These are phyloP conservation scores for Neopelma chrysocephalum DNA, from an alignment of 2,797 vertebrate species.

Conservation along the genomic window DNA sequence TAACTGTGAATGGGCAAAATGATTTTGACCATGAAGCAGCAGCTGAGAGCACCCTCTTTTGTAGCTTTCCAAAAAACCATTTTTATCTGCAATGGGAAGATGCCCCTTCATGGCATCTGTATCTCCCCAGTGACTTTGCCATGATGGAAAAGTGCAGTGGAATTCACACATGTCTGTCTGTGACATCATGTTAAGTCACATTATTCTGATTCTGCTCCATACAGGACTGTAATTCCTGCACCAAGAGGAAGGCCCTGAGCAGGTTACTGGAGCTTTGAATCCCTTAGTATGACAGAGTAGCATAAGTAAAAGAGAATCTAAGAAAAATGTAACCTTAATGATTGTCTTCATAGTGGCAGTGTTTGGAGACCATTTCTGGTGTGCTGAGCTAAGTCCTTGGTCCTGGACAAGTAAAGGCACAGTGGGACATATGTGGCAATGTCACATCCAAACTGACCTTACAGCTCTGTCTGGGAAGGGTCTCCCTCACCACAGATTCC, in stretches of 20 bases:
- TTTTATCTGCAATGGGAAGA: not conserved
- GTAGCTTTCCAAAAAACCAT: not conserved
- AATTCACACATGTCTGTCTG: accelerated
- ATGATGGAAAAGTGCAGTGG: not conserved
- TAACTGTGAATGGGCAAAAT: not conserved
- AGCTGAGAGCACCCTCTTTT: not conserved
- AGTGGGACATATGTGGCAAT: not conserved
- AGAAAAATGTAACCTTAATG: not conserved
- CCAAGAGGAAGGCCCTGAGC: not conserved
- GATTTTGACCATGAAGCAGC: not conserved
- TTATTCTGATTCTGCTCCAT: not conserved
- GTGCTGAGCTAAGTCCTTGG: not conserved
- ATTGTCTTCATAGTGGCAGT: not conserved
- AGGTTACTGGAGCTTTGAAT: not conserved
- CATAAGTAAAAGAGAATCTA: not conserved
- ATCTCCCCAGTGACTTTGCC: not conserved
- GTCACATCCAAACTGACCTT: not conserved
- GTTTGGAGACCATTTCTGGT: not conserved
- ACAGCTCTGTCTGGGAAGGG: not conserved
- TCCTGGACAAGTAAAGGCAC: not conserved
- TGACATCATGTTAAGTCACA: not conserved
- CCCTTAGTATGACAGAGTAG: not conserved
- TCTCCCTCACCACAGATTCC: not conserved
- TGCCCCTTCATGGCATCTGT: not conserved
- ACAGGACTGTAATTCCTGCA: not conserved